Evolutionary conservation across 2,797 vertebrate genomes (phyloP).

Genomic region (Squalus acanthias): DNA sequence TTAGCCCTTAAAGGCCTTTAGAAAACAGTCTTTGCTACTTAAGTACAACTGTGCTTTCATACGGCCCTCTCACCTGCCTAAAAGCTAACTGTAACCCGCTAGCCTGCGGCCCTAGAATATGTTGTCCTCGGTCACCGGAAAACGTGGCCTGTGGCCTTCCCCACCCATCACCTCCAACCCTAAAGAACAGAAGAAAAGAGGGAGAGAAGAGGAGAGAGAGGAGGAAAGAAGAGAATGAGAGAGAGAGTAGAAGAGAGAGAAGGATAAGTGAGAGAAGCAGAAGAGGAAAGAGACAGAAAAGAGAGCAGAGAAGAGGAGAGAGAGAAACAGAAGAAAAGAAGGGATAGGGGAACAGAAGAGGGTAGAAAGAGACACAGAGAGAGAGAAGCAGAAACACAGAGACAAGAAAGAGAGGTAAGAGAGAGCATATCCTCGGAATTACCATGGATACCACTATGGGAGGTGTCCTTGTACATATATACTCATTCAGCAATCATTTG

Average conservation of each 20-base stretch:
- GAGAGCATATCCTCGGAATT: background rate
- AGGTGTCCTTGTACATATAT: background rate
- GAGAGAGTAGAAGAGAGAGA: background rate
- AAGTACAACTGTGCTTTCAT: no score
- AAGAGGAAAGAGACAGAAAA: background rate
- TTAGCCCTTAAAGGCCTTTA: no score
- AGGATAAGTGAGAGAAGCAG: background rate
- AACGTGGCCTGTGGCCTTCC: no score
- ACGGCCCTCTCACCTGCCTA: no score
- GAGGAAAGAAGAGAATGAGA: background rate
- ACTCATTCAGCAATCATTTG: background rate
- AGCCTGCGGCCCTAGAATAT: no score
- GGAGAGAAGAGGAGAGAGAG: background rate
- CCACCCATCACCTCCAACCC: background rate
- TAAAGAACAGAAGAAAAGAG: background rate
- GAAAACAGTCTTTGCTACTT: no score
- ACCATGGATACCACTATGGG: background rate
- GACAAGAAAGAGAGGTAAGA: background rate
- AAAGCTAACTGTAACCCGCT: no score
- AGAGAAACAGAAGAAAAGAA: background rate
- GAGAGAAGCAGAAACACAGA: background rate
- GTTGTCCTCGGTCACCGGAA: no score
- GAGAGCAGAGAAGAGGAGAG: background rate
- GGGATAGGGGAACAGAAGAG: background rate
- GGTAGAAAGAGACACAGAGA: background rate